Base-by-base conservation (phyloP, 1,140 invertebrate genomes). In the Caerostris extrusa region DNA sequence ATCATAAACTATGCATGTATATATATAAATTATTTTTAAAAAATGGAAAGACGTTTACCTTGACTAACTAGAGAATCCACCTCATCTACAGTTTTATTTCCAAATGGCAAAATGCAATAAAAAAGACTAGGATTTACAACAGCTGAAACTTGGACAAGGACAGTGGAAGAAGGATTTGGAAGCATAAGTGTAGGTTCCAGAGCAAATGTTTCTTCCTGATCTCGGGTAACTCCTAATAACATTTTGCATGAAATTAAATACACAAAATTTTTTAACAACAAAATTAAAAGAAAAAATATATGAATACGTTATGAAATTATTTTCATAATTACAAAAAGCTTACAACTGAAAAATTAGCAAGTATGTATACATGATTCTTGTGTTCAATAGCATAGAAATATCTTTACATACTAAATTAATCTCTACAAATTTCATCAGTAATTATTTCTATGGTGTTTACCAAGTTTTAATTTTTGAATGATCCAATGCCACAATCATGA, bases 141-240 rank as follows among this genome's bases (percentile, higher is more conserved):
- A 81, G 87, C 69, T 56, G 58, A 83, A 58, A 94, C 71, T 64
- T 64, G 19, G 55, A 94, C n/a, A 7, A 90, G 12, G 56, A 94
- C 71, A 69, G 53, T 50, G 19, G n/a, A 57, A 19, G 12, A 57
- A 81, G 12, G 6, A 14, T 82, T 69, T 12, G 93, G 93, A 56
- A 94, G 58, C 0, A 50, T 3, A 3, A 56, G 69, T 1, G 19
- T 7, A 14, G 60, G 17, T 55, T 93, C 82, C 34, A 71, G 56
- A 53, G 91, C 19, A 93, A 77, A 93, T n/a, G 60, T 19, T 58
- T 93, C 85, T 53, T 88, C 91, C 77, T 93, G 83, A 61, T 88
- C 91, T 56, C 81, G 61, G 53, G 90, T 91, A n/a, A 67, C 57
- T n/a, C 90, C 90, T 91, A 83, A 81, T 50, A n/a, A 90, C 19